Evolutionary conservation across 37 sponge, comb jelly and placozoan genomes (phyloP).

Genomic region (Cladorhizidae sp.): DNA sequence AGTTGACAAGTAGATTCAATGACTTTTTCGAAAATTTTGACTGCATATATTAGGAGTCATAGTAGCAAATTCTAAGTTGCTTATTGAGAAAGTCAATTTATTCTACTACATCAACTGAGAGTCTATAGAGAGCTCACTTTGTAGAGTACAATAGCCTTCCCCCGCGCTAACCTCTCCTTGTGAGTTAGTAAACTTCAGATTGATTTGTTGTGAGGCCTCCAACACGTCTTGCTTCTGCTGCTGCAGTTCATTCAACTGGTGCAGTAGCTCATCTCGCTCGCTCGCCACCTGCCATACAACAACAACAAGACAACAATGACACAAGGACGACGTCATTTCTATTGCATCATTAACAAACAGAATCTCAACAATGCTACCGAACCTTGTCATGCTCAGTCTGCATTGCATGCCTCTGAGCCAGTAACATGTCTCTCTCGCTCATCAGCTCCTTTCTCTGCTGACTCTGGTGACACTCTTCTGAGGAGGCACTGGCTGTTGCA

Average conservation of each 20-base stretch:
- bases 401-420: conserved; percentile 19
- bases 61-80: too few relatives aligned
- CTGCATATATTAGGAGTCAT: too few relatives aligned
- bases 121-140: too few relatives aligned
- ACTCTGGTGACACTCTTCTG: conserved; percentile 24
- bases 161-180: conserved; percentile 12
- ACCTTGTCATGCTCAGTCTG: conserved; percentile 46
- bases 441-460: conserved; percentile 25
- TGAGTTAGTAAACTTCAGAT: conserved; percentile 4
- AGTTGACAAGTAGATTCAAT: too few relatives aligned
- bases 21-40: too few relatives aligned
- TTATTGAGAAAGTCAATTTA: too few relatives aligned
- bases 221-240: conserved; percentile 25
- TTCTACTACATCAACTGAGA: too few relatives aligned
- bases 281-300: conserved; percentile 3
- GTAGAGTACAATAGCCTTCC: too few relatives aligned
- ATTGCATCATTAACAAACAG: background rate
- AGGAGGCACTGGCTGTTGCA: conserved; percentile 8
- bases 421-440: conserved; percentile 32
- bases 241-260: conserved; percentile 6
- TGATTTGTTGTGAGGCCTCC: conserved; percentile 15
- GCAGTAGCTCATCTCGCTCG: conserved; percentile 18
- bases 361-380: background rate
- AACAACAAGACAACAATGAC: background rate
- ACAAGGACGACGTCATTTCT: background rate